phyloP scores from a whole-genome alignment of 1,140 invertebrate species.

The Halesus radiatus region DNA sequence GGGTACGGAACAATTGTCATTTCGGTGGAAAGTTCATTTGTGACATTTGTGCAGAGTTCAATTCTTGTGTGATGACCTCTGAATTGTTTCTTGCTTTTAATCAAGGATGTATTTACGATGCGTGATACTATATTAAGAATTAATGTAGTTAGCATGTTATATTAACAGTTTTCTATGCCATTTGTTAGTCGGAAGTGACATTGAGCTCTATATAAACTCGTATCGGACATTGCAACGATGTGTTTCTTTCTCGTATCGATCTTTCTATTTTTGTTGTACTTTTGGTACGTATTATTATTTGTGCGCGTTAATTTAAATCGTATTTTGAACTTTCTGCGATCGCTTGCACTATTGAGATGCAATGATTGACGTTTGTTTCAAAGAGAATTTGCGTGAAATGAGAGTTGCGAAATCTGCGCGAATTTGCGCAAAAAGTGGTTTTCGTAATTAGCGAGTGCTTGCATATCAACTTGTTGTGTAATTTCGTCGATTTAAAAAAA shows the following conservation, averaged over 20 bases:
- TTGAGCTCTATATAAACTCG: neutral
- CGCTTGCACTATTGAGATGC: no score
- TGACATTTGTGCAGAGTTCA: conserved; percentile 44
- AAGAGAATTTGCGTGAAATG: no score
- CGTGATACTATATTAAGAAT: conserved; percentile 1
- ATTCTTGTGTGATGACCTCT: conserved; percentile 43
- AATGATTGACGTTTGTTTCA: no score
- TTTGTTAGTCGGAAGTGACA: neutral
- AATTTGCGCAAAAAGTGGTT: no score
- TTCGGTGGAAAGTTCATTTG: neutral
- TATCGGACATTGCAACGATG: neutral
- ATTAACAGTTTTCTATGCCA: neutral
- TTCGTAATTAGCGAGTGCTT: no score
- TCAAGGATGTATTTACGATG: conserved; percentile 29
- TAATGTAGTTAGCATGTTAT: neutral
- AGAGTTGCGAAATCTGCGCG: no score
- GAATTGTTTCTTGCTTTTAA: conserved; percentile 32
- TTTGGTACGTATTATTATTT: neutral
- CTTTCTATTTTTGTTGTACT: conserved; percentile 37
- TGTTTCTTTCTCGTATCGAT: conserved; percentile 18
- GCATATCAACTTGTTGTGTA: no score
- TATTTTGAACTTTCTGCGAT: neutral
- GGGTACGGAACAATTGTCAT: conserved; percentile 1
- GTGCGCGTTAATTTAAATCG: conserved; percentile 19
- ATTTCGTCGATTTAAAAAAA: no score